These are phyloP conservation scores for Helicorthomorpha holstii DNA, from an alignment of 1,140 invertebrate species.

Conservation along the genomic window DNA sequence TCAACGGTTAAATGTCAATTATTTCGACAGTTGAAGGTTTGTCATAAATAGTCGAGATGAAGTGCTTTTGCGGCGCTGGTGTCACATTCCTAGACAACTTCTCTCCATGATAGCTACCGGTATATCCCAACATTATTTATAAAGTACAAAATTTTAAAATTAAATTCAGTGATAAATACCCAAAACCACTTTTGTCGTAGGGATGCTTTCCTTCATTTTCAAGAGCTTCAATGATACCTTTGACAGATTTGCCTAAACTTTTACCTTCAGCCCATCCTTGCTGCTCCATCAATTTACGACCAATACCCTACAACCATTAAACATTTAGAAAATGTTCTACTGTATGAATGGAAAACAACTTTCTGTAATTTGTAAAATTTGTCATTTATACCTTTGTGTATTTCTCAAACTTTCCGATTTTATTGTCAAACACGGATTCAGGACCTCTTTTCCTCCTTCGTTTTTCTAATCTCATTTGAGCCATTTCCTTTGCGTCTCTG, in stretches of 20 bases:
- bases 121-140: not conserved
- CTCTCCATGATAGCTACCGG: slow-evolving; percentile 11
- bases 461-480: slow-evolving; percentile 29
- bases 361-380: not conserved
- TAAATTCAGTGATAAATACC: slow-evolving; percentile 7
- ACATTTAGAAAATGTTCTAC: slow-evolving; percentile 5
- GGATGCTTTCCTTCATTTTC: slow-evolving; percentile 16
- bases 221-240: slow-evolving; percentile 18
- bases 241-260: slow-evolving; percentile 28
- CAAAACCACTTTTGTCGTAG: slow-evolving; percentile 14
- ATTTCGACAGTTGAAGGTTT: not conserved
- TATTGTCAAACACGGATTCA: slow-evolving; percentile 18
- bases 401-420: slow-evolving; percentile 13
- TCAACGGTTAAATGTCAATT: too few species aligned
- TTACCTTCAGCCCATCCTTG: slow-evolving; percentile 37
- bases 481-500: slow-evolving; percentile 28
- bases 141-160: not conserved
- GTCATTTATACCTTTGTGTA: not conserved
- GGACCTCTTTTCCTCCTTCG: slow-evolving; percentile 19
- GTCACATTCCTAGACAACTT: slow-evolving; percentile 9
- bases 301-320: slow-evolving; percentile 22
- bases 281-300: slow-evolving; percentile 31
- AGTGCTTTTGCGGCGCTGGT: not conserved
- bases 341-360: not conserved
- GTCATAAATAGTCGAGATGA: slow-evolving; percentile 4